phyloP scores from a whole-genome alignment of 2,797 vertebrate genomes.

The Tolypeutes matacus region DNA sequence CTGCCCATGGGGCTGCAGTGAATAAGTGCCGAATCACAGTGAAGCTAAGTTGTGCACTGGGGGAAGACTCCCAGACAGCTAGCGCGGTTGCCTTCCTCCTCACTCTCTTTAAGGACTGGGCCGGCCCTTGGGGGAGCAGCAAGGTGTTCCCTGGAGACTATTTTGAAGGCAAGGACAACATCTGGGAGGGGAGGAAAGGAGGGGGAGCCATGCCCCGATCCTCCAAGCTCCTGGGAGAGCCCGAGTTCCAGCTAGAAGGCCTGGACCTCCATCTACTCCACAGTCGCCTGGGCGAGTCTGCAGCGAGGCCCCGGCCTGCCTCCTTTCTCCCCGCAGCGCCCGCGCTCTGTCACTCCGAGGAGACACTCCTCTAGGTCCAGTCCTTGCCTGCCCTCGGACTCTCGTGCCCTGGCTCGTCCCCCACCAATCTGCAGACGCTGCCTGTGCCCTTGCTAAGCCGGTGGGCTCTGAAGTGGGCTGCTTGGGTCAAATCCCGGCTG shows the following conservation, averaged over 20 bases:
- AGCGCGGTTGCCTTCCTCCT: fast-evolving
- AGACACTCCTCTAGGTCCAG: not conserved
- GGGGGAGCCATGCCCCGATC: fast-evolving
- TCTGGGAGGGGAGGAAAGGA: not conserved
- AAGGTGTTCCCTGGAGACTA: not conserved
- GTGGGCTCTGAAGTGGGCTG: not conserved
- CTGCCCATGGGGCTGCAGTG: not conserved
- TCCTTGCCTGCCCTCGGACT: not conserved
- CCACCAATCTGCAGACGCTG: not conserved
- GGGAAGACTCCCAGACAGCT: constrained; percentile 56
- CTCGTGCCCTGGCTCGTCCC: not conserved
- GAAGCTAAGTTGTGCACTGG: constrained; percentile 68
- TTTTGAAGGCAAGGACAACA: not conserved
- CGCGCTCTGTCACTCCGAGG: not conserved
- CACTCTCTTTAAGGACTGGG: constrained; percentile 5
- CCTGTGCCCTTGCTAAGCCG: not conserved
- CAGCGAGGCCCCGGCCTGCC: not conserved
- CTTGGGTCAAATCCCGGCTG: not conserved
- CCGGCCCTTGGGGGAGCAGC: not conserved
- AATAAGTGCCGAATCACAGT: constrained; percentile 71
- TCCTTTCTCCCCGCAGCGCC: not conserved
- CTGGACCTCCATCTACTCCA: not conserved
- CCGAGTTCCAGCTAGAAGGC: not conserved
- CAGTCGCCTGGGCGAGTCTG: not conserved
- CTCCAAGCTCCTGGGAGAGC: fast-evolving